Base-by-base conservation (phyloP, 2,797 vertebrate species). In the Onychomys arenicola region DNA sequence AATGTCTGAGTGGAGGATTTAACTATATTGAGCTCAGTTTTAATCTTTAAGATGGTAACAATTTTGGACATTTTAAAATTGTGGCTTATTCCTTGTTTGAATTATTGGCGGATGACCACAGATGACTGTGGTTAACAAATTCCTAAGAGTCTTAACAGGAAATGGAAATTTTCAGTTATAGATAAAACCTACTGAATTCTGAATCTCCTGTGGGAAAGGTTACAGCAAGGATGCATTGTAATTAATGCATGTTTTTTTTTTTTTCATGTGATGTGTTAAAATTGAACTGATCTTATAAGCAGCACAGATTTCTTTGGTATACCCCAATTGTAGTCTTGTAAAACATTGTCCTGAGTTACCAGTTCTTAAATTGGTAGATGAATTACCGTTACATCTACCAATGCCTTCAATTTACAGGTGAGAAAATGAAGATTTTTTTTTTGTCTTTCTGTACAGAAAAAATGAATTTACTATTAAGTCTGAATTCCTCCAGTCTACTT, bases 41-140 rank as follows among this genome's bases (percentile, higher is more conserved):
- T 73, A 82, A 89, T 81, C 67, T 87, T 90, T 80, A 80, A 95
- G 88, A 83, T 9, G 32, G 43, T 65, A 96, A 83, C 25, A 90
- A 83, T 88, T 10, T 7, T 6, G 49, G 23, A 57, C 13, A 27
- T 52, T 89, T 94, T 93, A 11, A 11, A n/a, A 77, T 78, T 71
- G 86, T 59, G 27, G 32, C 40, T 95, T 32, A 89, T 65, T 89
- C 5, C 46, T 92, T 95, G 71, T 82, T 90, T 90, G 84, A 34
- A 61, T 82, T 90, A 61, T 27, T 86, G 82, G 46, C 1, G 7
- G 34, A 59, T 61, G n/a, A 37, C 75, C 40, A 61, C 27, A 92
- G 61, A 94, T 43, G 21, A 55, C 12, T 43, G 1, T 40, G 32
- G 86, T 63, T 65, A 5, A 43, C 13, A 82, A 78, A 75, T 34